Evolutionary conservation across 2,113 vertebrate genomes (phyloP).

Genomic region (Rhinolophus ferrumequinum): DNA sequence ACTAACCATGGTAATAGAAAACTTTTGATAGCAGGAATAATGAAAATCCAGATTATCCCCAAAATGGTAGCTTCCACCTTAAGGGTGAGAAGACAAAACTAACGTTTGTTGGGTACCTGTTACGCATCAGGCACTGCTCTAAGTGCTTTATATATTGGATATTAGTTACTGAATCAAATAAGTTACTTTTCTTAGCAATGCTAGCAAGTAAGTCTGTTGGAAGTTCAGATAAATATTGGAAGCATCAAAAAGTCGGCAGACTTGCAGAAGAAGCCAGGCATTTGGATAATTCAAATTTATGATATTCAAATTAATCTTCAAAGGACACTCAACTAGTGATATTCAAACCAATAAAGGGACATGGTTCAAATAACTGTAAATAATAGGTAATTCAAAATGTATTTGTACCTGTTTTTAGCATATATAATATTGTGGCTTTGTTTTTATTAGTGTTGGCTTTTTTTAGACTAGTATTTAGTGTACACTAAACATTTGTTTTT

Average conservation of each 20-base stretch:
- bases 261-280: neutral
- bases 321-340: neutral
- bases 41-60: neutral
- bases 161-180: neutral
- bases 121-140: neutral
- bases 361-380: neutral
- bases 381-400: neutral
- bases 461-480: neutral
- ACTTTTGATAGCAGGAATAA: neutral
- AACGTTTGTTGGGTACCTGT: neutral
- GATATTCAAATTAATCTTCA: neutral
- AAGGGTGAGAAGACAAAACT: neutral
- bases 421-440: neutral
- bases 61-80: constrained; percentile 1
- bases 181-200: neutral
- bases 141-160: neutral
- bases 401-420: constrained; percentile 8
- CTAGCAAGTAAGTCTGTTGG: neutral
- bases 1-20: neutral
- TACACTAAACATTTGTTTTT: constrained; percentile 16
- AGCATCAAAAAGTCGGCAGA: neutral
- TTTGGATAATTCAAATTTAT: neutral
- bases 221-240: neutral
- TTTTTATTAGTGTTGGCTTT: neutral
- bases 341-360: neutral